Conservation (phyloP, 2,113 vertebrate species). For the Chlorodrepanis virens region DNA sequence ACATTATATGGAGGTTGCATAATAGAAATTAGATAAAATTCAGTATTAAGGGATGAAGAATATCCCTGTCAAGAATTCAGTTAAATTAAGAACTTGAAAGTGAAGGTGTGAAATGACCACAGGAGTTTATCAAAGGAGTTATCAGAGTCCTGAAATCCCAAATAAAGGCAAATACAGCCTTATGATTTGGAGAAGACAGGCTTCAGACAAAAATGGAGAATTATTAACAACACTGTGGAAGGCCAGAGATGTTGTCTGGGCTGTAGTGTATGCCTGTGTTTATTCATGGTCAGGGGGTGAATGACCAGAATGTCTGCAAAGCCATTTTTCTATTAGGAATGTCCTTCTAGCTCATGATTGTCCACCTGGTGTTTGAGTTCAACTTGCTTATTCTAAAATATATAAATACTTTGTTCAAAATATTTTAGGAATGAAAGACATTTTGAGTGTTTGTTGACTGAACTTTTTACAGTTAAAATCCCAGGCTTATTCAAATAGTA, state of each 20-base stretch:
- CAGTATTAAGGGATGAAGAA: background rate
- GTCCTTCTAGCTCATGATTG: background rate
- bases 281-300: background rate
- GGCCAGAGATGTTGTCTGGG: background rate
- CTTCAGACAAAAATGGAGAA: background rate
- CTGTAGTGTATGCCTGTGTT: background rate
- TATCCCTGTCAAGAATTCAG: background rate
- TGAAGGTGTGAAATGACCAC: background rate
- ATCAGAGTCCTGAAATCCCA: background rate
- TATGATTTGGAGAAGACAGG: background rate
- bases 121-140: background rate
- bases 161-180: background rate
- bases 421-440: background rate
- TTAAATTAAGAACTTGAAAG: background rate
- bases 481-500: background rate
- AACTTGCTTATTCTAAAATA: background rate
- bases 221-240: background rate
- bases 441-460: background rate
- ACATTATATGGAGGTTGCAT: background rate
- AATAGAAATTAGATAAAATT: background rate
- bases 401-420: background rate
- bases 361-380: background rate
- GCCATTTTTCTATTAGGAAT: accelerated
- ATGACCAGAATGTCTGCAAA: background rate
- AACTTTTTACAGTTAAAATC: background rate